These are phyloP conservation scores for Ctena decussata DNA, from an alignment of 2,888 invertebrate species.

Conservation along the genomic window DNA sequence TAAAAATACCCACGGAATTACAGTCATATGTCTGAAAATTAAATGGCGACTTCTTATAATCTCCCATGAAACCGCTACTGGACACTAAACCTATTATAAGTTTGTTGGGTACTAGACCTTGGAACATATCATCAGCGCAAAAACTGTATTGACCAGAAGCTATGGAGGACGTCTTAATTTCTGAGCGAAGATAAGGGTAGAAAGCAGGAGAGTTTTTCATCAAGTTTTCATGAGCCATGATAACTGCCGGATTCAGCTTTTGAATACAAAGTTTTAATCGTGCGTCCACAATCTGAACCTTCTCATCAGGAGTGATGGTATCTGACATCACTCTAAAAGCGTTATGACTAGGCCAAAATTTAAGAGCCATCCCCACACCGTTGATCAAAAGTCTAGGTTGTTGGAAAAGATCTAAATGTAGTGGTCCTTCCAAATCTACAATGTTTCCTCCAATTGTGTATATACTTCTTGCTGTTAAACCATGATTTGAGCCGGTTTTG, in stretches of 20 bases:
- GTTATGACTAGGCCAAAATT: slow-evolving; percentile 29
- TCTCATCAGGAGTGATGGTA: background rate
- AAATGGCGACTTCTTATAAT: slow-evolving; percentile 38
- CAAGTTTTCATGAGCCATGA: slow-evolving; percentile 40
- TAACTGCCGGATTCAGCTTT: slow-evolving; percentile 27
- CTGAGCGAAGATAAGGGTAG: slow-evolving; percentile 44
- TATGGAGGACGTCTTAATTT: slow-evolving; percentile 42
- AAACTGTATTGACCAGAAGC: slow-evolving; percentile 44
- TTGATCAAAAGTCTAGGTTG: slow-evolving; percentile 38
- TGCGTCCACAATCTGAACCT: slow-evolving; percentile 49
- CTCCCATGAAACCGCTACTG: slow-evolving; percentile 16
- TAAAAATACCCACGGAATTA: slow-evolving; percentile 37
- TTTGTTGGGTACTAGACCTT: slow-evolving; percentile 29
- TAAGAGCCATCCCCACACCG: slow-evolving; percentile 23
- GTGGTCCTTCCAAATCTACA: slow-evolving; percentile 49
- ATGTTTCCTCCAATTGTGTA: slow-evolving; percentile 25
- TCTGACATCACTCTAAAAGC: slow-evolving; percentile 47
- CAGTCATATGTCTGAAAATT: slow-evolving; percentile 43
- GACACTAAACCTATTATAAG: slow-evolving; percentile 25
- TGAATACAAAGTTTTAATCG: slow-evolving; percentile 50
- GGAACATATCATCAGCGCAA: slow-evolving; percentile 39
- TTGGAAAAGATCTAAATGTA: slow-evolving; percentile 43
- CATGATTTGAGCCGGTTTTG: slow-evolving; percentile 32
- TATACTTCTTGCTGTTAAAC: slow-evolving; percentile 1
- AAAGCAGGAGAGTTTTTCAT: background rate